Base-by-base conservation (phyloP, 2,888 invertebrate species). In the Amphipoea lucens region DNA sequence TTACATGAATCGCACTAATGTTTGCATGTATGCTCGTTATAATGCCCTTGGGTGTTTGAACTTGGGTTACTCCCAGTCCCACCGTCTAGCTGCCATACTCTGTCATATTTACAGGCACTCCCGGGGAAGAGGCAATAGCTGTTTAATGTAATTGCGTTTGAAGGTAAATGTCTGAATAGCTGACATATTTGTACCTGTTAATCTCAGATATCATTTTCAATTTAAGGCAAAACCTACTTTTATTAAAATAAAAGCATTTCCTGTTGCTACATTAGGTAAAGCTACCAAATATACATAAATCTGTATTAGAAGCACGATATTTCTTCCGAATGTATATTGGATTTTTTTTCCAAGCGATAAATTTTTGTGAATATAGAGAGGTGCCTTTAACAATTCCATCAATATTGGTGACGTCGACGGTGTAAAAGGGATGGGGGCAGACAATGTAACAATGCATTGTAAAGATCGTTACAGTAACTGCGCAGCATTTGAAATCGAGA, bases 311-410 rank as follows among this genome's bases (percentile, higher is more conserved):
- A 86, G 67, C 40, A 57, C 71, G 54, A 83, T 72, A 76, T 76
- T 75, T 81, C 63, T 72, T 75, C 48, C 65, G 51, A 81, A 81
- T 75, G 71, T 77, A 79, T 81, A 84, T 80, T 82, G 82, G 71
- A 79, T 81, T 81, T 79, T 78, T 74, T 84, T 83, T 85, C 79
- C 77, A 71, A 76, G 74, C 88, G 74, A 88, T 89, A 80, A 69
- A 86, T 76, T 84, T 83, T 82, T 79, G 74, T 79, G 78, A 80
- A 84, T 84, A 83, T 48, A 84, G 74, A 86, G 70, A 83, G 68
- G 76, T 78, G 57, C 76, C 83, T 88, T 84, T 84, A 82, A 90
- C 86, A 82, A 85, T 88, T 89, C 80, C 79, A 87, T 89, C 88
- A 86, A 82, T 84, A 73, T 73, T 60, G 80, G 82, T 82, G 82